Base-by-base conservation (phyloP, 2,113 vertebrate genomes). In the Ciconia stormi region DNA sequence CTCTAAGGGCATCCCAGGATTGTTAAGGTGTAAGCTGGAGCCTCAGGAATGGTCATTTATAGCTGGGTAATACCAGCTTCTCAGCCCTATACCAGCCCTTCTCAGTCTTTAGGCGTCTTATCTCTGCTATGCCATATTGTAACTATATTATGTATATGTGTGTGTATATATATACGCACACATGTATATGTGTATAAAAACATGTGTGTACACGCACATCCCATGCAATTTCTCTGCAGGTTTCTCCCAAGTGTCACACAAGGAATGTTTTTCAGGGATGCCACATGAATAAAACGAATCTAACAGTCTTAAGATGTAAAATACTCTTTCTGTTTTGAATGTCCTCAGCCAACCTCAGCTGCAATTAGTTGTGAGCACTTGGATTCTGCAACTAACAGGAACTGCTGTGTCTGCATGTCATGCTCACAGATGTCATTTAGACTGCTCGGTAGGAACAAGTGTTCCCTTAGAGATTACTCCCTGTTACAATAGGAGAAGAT, bases 291-390 rank as follows among this genome's bases (percentile, higher is more conserved):
- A 69, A 84, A 71, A 86, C 11, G 34, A 78, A 87, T 23, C 44
- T 23, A 29, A 36, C 11, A 46, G 21, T 17, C 26, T 52, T 50
- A 17, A 34, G 27, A 92, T 49, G 40, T 49, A 83, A 82, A 92
- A 82, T 14, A 40, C 19, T 40, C 77, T 34, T 34, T 76, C 52
- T 38, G 19, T 30, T 76, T 55, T n/a, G 22, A 13, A 69, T 82
- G 94, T 96, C 97, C 96, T 96, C 79, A 94, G 74, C 14, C 93
- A 97, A 97, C 96, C 95, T 94, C 81, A 52, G 92, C 73, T 89
- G 66, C 95, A 95, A 77, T 81, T 86, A 91, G 78, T 34, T 61
- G 44, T 16, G 53, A 79, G 91, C 12, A 5, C 29, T 96, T 8
- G 7, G 79, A 83, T 88, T 84, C 70, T 83, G 69, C 66, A 94